Conservation (phyloP, 2,797 vertebrate genomes). For the Darevskia nairensis region DNA sequence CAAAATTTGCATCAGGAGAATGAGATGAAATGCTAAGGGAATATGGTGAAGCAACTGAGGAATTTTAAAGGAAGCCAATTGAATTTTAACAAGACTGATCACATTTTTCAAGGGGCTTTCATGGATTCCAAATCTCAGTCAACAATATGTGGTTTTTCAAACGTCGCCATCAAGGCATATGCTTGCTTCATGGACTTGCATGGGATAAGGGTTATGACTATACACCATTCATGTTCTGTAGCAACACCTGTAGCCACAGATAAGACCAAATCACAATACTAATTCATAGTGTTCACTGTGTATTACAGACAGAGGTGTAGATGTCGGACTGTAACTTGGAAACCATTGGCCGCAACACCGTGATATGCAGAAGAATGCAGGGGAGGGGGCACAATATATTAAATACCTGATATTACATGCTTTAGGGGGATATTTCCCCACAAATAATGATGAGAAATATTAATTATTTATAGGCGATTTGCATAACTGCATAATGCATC, state of each 20-base stretch:
- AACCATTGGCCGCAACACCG: neutral
- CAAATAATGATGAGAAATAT: slow-evolving; percentile 84
- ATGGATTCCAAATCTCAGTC: neutral
- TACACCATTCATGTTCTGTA: neutral
- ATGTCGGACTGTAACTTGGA: neutral
- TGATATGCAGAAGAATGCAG: slow-evolving; percentile 34
- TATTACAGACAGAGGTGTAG: neutral
- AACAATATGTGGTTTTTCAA: neutral
- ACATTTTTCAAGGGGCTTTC: neutral
- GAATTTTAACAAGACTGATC: neutral
- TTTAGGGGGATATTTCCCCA: slow-evolving; percentile 78
- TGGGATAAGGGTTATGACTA: neutral
- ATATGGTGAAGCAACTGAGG: neutral
- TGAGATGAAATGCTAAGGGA: neutral
- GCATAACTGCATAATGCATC: slow-evolving; percentile 85
- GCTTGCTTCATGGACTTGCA: neutral
- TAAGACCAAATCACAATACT: neutral
- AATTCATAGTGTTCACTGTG: neutral
- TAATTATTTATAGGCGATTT: slow-evolving; percentile 85
- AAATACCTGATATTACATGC: slow-evolving; percentile 76
- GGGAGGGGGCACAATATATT: slow-evolving; percentile 63
- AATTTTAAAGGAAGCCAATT: neutral
- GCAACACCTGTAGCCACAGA: neutral
- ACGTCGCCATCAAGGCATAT: neutral
- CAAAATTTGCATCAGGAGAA: neutral